These are phyloP conservation scores for Tetragonula clypearis DNA, from an alignment of 1,140 invertebrate genomes.

Conservation along the genomic window DNA sequence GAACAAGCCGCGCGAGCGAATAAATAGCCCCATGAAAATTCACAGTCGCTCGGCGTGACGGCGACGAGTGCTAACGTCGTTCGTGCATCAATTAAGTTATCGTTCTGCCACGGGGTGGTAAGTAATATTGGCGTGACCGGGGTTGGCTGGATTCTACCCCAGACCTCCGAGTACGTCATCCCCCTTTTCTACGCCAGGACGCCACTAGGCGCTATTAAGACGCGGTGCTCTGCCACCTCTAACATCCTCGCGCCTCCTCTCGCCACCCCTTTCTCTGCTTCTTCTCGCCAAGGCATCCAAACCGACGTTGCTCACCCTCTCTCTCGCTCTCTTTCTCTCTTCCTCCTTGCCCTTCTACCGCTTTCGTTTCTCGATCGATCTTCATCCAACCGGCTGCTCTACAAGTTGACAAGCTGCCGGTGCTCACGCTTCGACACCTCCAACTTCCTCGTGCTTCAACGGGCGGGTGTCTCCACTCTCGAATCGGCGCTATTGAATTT, in stretches of 20 bases:
- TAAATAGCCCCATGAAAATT: slow-evolving; percentile 42
- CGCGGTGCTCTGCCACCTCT: slow-evolving; percentile 64
- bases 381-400: slow-evolving; percentile 64
- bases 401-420: slow-evolving; percentile 72
- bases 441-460: slow-evolving; percentile 48
- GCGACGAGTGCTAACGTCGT: slow-evolving; percentile 63
- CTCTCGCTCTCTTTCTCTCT: background rate
- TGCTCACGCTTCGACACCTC: slow-evolving; percentile 55
- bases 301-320: background rate
- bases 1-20: background rate
- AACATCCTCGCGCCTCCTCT: slow-evolving; percentile 48
- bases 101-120: slow-evolving; percentile 62
- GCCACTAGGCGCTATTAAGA: slow-evolving; percentile 69
- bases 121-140: slow-evolving; percentile 73
- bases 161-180: slow-evolving; percentile 32
- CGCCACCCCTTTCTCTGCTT: slow-evolving; percentile 25
- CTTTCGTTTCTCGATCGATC: slow-evolving; percentile 64
- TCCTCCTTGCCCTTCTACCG: background rate
- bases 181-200: slow-evolving; percentile 52
- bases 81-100: slow-evolving; percentile 72
- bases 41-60: slow-evolving; percentile 33
- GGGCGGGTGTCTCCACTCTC: slow-evolving; percentile 25
- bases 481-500: slow-evolving; percentile 58
- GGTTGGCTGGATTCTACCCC: slow-evolving; percentile 52
- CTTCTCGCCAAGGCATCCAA: slow-evolving; percentile 43